Evolutionary conservation across 2,113 vertebrate genomes (phyloP).

Genomic region (Manacus vitellinus): DNA sequence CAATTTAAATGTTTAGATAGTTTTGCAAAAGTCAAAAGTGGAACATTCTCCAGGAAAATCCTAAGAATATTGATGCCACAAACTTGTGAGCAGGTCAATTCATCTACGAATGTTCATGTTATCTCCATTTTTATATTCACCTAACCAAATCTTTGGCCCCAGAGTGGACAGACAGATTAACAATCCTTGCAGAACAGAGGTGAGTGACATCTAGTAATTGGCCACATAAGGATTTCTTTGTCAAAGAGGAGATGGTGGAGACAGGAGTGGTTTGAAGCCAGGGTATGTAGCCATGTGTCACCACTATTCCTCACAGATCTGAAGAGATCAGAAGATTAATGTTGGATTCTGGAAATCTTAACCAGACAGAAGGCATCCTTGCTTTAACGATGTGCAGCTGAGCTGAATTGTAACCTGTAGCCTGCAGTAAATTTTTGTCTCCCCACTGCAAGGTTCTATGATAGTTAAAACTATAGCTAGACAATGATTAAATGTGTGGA

Average conservation of each 20-base stretch:
- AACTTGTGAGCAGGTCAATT: not conserved
- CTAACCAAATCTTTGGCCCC: not conserved
- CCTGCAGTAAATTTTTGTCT: not conserved
- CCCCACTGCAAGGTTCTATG: not conserved
- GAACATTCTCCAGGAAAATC: not conserved
- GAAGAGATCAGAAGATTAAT: not conserved
- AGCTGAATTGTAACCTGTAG: not conserved
- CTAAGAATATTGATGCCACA: not conserved
- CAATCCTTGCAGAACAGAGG: not conserved
- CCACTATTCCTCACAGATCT: not conserved
- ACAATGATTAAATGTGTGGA: not conserved
- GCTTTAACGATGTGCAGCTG: not conserved
- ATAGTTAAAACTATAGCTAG: not conserved
- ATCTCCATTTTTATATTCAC: not conserved
- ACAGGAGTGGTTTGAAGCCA: not conserved
- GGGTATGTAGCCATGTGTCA: accelerated
- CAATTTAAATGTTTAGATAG: conserved; percentile 31
- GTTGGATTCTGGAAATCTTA: not conserved
- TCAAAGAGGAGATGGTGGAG: not conserved
- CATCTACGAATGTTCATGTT: not conserved
- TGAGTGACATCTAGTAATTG: not conserved
- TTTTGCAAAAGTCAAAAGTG: conserved; percentile 25
- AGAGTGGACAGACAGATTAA: not conserved
- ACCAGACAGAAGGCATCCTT: not conserved
- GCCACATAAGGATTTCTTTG: not conserved